Evolutionary conservation across 2,888 invertebrate species (phyloP).

Genomic region (Polydrusus pterygomalis): DNA sequence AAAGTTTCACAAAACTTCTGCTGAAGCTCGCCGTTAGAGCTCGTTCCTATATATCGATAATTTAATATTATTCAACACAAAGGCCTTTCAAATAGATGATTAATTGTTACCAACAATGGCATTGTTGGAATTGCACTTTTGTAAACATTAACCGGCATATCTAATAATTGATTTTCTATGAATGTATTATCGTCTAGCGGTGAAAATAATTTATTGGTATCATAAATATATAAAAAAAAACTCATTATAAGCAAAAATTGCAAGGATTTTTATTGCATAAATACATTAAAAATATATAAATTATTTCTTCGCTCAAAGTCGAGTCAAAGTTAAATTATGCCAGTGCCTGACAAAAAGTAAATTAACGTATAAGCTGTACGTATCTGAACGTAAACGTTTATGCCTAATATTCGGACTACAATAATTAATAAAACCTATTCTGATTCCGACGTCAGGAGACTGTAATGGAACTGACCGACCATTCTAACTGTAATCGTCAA

Average conservation of each 20-base stretch:
- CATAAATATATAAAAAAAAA: background rate
- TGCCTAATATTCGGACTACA: too few relatives aligned
- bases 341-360: too few relatives aligned
- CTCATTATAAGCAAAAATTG: background rate
- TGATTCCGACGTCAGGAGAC: too few relatives aligned
- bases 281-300: background rate
- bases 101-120: conserved; percentile 20
- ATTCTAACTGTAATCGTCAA: too few relatives aligned
- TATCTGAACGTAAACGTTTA: too few relatives aligned
- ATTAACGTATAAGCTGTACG: too few relatives aligned
- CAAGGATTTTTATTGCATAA: background rate
- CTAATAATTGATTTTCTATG: conserved; percentile 20
- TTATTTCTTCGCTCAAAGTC: too few relatives aligned
- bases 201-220: conserved; percentile 8
- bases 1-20: too few relatives aligned
- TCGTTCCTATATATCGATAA: background rate
- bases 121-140: conserved; percentile 22
- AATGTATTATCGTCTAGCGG: conserved; percentile 12
- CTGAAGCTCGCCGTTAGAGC: too few relatives aligned
- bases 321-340: too few relatives aligned
- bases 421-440: too few relatives aligned
- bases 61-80: conserved; percentile 10
- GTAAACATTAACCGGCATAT: conserved; percentile 18
- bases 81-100: conserved; percentile 1
- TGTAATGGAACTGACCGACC: too few relatives aligned